Evolutionary conservation across 2,113 vertebrate species (phyloP), one percentile per base, ranked within the genome.

Genomic region (Strix aluco): DNA sequence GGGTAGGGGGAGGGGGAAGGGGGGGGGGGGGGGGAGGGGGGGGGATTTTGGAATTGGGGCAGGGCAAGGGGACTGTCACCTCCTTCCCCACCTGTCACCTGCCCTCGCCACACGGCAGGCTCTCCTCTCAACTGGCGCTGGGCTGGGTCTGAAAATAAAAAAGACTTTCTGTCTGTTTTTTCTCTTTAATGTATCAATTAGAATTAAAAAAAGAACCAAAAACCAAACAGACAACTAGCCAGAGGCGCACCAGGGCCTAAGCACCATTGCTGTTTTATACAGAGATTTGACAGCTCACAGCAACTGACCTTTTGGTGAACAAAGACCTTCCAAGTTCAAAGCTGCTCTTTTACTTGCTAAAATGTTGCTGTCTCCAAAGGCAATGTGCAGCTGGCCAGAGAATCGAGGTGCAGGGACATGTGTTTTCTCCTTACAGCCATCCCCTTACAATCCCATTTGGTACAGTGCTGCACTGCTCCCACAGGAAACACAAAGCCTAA

Each of bases 401-500:
- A 51, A 47, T 47, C 19, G 26, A 61, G 51, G 67, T 34, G 34
- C 55, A 57, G n/a, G 38, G 40, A 55, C 38, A 46, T 0, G 0
- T 16, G 25, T 86, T 61, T 61, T 34, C 27, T 90, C 52, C 62
- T 40, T 25, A 6, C 13, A 49, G 30, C 46, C 54, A 42, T 65
- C 18, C 62, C 20, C n/a, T 89, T 49, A 73, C 54, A 89, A 82
- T 92, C 65, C 44, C 38, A n/a, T n/a, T n/a, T n/a, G n/a, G n/a
- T n/a, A n/a, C n/a, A 42, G 5, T n/a, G 27, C 62, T 87, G 26
- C 57, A 36, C 61, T 8, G 6, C 30, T 75, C 52, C 52, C 73
- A n/a, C 11, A 49, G 58, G 57, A 80, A 84, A 58, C 25, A 23
- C 16, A 73, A 75, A 80, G 78, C 63, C 78, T 57, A 40, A 67